A percentile compares a stretch with the other conserved stretches of the same genome.
Conservation (phyloP, 2,888 invertebrate genomes). For the Anthophora plumipes region DNA sequence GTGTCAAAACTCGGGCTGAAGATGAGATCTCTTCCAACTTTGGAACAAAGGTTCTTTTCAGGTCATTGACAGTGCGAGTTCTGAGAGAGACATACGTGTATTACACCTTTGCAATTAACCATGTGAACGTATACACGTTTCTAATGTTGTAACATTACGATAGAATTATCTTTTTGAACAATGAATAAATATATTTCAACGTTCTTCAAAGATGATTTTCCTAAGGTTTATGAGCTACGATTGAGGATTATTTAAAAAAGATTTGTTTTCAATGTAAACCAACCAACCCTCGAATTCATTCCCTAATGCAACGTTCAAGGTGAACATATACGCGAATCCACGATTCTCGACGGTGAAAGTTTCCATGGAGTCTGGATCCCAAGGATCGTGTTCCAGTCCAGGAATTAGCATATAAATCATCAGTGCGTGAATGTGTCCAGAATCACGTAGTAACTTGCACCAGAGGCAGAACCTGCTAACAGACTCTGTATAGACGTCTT, state of each 20-base stretch:
- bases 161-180: too few relatives aligned
- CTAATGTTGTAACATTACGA: too few relatives aligned
- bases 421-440: slow-evolving; percentile 66
- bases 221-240: too few relatives aligned
- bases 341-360: slow-evolving; percentile 66
- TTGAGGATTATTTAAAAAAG: too few relatives aligned
- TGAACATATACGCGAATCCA: slow-evolving; percentile 17
- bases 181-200: too few relatives aligned
- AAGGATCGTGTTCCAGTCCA: slow-evolving; percentile 52
- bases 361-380: slow-evolving; percentile 41
- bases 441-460: slow-evolving; percentile 47
- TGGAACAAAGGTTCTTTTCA: slow-evolving; percentile 9
- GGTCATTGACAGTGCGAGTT: background rate
- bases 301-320: slow-evolving; percentile 23
- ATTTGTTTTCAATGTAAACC: too few relatives aligned
- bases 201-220: too few relatives aligned
- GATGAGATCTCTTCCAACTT: background rate
- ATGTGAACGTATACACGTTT: too few relatives aligned
- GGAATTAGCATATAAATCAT: slow-evolving; percentile 75
- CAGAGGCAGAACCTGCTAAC: slow-evolving; percentile 3
- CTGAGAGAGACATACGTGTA: background rate
- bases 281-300: slow-evolving; percentile 19
- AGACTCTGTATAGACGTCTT: slow-evolving; percentile 36
- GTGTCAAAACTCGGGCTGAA: background rate
- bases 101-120: too few relatives aligned